Conservation (phyloP, 2,797 vertebrate genomes). For the Leptodactylus fallax region DNA sequence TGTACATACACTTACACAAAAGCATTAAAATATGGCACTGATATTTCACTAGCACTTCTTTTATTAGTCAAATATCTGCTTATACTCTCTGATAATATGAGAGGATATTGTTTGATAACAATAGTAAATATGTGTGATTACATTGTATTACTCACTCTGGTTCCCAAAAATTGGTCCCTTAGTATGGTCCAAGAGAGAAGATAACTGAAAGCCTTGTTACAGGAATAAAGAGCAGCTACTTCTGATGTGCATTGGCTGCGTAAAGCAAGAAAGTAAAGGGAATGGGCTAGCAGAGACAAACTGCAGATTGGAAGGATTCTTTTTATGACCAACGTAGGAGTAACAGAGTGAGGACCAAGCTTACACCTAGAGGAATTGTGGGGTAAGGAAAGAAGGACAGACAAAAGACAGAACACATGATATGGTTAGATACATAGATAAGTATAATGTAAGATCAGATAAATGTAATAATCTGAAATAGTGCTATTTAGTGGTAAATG, state of each 20-base stretch:
- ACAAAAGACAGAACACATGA: not conserved
- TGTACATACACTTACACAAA: no score
- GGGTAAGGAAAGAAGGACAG: not conserved
- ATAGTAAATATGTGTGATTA: not conserved
- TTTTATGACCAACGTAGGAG: conserved; percentile 25
- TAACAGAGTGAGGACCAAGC: conserved; percentile 50
- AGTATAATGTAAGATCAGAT: no score
- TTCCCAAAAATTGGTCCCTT: conserved; percentile 47
- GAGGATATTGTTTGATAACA: no score
- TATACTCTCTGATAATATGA: no score
- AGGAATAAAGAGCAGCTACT: conserved; percentile 45
- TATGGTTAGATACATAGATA: not conserved
- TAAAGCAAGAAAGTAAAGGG: conserved; percentile 46
- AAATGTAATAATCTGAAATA: no score
- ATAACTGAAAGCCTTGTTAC: conserved; percentile 53
- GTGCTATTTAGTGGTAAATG: no score
- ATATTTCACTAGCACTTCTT: no score
- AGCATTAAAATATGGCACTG: no score
- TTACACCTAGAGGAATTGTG: conserved; percentile 17
- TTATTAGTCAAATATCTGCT: no score
- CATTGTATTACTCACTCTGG: conserved; percentile 43
- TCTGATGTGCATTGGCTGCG: conserved; percentile 22
- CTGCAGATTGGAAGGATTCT: conserved; percentile 48
- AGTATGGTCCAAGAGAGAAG: conserved; percentile 54
- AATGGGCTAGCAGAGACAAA: conserved; percentile 33